These are phyloP conservation scores for Meteorus cinctellus DNA, from an alignment of 2,888 invertebrate species.

Conservation along the genomic window DNA sequence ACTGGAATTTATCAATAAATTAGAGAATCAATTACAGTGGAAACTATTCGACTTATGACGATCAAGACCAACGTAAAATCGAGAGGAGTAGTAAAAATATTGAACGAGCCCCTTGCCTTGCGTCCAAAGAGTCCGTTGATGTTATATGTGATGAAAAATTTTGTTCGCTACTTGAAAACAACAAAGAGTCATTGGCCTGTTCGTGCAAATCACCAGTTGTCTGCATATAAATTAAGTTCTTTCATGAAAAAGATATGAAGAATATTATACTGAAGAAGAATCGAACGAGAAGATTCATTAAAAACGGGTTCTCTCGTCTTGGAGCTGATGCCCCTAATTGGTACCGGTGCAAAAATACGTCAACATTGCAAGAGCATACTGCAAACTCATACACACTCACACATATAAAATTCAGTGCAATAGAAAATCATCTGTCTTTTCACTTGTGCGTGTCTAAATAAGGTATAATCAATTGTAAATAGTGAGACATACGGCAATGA, in stretches of 20 bases:
- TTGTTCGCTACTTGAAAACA: neutral
- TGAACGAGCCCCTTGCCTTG: no score
- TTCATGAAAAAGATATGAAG: constrained; percentile 8
- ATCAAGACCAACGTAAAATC: no score
- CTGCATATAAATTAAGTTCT: constrained; percentile 20
- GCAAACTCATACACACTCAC: neutral
- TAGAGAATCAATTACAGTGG: no score
- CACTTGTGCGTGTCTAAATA: neutral
- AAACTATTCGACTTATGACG: no score
- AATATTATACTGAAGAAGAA: neutral
- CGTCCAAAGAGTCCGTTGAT: no score
- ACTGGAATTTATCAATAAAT: no score
- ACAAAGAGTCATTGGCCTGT: neutral
- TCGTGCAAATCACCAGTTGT: neutral
- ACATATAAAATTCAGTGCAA: neutral
- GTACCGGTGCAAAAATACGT: constrained; percentile 48
- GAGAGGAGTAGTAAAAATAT: no score
- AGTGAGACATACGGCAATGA: neutral
- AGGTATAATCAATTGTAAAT: neutral
- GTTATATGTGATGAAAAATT: no score
- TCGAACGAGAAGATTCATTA: constrained; percentile 45
- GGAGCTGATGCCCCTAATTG: constrained; percentile 63
- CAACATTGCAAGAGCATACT: neutral
- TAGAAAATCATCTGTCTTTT: neutral
- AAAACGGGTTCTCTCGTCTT: constrained; percentile 57